These are phyloP conservation scores for Panthera uncia DNA, from an alignment of 2,113 vertebrate genomes.

Conservation along the genomic window DNA sequence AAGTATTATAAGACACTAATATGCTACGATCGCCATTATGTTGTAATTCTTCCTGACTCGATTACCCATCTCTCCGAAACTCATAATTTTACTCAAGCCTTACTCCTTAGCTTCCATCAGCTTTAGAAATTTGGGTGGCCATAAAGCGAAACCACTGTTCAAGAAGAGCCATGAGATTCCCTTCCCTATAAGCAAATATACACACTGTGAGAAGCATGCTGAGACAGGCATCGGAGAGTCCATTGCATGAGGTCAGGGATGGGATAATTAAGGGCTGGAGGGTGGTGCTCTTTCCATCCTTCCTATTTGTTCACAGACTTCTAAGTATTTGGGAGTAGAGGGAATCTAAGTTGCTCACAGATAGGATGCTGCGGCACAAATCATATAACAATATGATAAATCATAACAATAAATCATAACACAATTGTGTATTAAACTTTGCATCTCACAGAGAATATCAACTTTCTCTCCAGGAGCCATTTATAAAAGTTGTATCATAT, in stretches of 20 bases:
- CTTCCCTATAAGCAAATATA: background rate
- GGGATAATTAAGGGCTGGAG: background rate
- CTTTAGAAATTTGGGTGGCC: background rate
- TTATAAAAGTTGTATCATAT: background rate
- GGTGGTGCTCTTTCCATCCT: background rate
- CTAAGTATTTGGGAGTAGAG: background rate
- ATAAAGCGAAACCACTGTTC: background rate
- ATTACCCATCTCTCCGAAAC: background rate
- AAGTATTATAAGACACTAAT: background rate
- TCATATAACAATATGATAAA: too few relatives aligned
- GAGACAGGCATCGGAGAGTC: background rate
- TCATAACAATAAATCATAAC: too few relatives aligned
- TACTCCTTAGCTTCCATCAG: background rate
- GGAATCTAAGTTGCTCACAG: background rate
- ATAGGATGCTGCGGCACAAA: background rate
- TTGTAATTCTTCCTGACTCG: background rate
- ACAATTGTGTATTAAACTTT: background rate
- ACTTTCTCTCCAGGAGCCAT: background rate
- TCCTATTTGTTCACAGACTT: background rate
- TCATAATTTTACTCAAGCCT: background rate
- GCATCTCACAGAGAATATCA: background rate
- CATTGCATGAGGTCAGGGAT: background rate
- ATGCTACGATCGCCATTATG: background rate
- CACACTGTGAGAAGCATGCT: background rate
- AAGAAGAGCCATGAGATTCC: background rate